Base-by-base conservation (phyloP, 2,797 vertebrate genomes). In the Sebastes trivittatus region DNA sequence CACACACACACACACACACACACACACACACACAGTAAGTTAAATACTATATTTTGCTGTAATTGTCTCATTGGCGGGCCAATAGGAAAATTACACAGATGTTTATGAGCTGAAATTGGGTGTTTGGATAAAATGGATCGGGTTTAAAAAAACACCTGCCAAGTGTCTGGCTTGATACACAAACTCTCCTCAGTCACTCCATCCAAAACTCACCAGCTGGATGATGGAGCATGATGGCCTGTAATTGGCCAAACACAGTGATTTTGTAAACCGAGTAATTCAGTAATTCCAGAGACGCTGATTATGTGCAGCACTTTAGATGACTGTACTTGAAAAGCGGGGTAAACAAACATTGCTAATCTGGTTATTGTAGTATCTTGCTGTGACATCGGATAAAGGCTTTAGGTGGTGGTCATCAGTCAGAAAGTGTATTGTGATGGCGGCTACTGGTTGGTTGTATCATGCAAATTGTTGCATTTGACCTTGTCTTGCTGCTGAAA, bases 131-230 rank as follows among this genome's bases (percentile, higher is more conserved):
- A 78, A 84, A 67, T 72, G 23, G 22, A 74, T 68, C 2, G 30
- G n/a, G 8, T 36, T 30, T 71, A n/a, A 49, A 66, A 66, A 63
- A 59, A 75, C 80, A 83, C 81, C 82, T 84, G 81, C 81, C 83
- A 89, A 85, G 62, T 38, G 56, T 72, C 75, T 72, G 66, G 60
- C 58, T 36, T 78, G 49, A 84, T 75, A 55, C 58, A 72, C 36
- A 60, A 59, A 66, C 80, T 83, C 80, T 83, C 69, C 69, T 77
- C 80, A 58, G 63, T 72, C 20, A 58, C 78, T 54, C 56, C 63
- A 60, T 88, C 80, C 74, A 77, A 81, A 83, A 80, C 70, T 68
- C 80, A 76, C 82, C 87, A 75, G 82, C 83, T 87, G 90, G 84
- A 85, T 87, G 81, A 80, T 84, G 72, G 72, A 84, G 64, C 70